Evolutionary conservation across 2,113 vertebrate genomes (phyloP).

Genomic region (Lepus timidus): DNA sequence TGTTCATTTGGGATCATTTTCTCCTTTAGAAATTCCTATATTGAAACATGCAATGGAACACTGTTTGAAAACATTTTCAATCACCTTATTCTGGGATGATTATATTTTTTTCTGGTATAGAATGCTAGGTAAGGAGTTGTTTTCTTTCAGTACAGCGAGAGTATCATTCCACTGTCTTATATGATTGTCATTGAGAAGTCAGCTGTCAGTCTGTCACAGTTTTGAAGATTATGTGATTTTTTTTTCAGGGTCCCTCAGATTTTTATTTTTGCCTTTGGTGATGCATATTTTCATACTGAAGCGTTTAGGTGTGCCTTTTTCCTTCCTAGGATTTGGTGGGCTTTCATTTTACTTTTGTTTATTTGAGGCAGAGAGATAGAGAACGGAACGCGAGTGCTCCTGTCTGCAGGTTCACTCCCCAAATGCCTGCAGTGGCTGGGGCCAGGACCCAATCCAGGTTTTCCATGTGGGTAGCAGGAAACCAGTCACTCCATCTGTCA

Average conservation of each 20-base stretch:
- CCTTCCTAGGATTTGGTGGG: neutral
- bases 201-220: neutral
- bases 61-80: constrained; percentile 1
- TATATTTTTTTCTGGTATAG: neutral
- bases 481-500: no score
- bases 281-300: neutral
- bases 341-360: neutral
- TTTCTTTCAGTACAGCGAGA: neutral
- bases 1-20: neutral
- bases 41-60: neutral
- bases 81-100: neutral
- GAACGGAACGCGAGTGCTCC: no score
- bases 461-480: no score
- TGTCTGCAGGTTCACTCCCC: no score
- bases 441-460: no score
- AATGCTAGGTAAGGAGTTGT: neutral
- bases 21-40: neutral
- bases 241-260: neutral
- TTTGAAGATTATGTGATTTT: constrained; percentile 27
- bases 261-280: neutral
- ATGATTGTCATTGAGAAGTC: neutral
- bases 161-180: neutral
- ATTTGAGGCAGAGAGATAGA: no score
- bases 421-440: no score
- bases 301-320: neutral